Evolutionary conservation across 2,797 vertebrate genomes (phyloP).

Genomic region (Helicolenus hilgendorfi): DNA sequence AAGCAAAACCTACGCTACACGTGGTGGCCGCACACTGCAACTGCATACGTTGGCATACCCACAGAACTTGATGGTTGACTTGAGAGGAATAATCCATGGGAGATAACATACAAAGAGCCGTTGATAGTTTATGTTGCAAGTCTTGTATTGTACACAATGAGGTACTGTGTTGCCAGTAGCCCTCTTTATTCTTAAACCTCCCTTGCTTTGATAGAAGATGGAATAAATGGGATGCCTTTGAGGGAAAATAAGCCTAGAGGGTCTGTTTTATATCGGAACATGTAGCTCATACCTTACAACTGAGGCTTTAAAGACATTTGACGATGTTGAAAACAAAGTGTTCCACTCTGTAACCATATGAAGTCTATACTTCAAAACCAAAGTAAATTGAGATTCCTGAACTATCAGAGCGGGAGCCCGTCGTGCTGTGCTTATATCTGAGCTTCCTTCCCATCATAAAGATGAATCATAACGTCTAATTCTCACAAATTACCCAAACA

Average conservation of each 20-base stretch:
- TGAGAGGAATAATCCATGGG: constrained; percentile 78
- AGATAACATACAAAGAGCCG: constrained; percentile 69
- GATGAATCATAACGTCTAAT: constrained; percentile 81
- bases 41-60: constrained; percentile 46
- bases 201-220: constrained; percentile 51
- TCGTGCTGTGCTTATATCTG: constrained; percentile 62
- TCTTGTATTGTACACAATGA: constrained; percentile 54
- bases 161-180: constrained; percentile 55
- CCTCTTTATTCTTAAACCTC: constrained; percentile 41
- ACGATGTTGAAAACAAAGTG: constrained; percentile 60
- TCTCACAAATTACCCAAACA: constrained; percentile 83
- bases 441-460: constrained; percentile 65
- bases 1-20: constrained; percentile 28
- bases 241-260: constrained; percentile 38
- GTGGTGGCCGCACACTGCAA: constrained; percentile 27
- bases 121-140: constrained; percentile 67
- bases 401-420: constrained; percentile 57
- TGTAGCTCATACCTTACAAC: constrained; percentile 48
- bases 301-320: constrained; percentile 53
- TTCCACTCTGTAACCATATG: constrained; percentile 43
- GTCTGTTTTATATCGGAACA: constrained; percentile 66
- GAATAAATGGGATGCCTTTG: constrained; percentile 59
- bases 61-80: constrained; percentile 85
- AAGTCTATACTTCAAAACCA: constrained; percentile 69
- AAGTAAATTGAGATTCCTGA: constrained; percentile 71